Conservation (phyloP, 1,140 invertebrate genomes). For the Marisa cornuarietis region DNA sequence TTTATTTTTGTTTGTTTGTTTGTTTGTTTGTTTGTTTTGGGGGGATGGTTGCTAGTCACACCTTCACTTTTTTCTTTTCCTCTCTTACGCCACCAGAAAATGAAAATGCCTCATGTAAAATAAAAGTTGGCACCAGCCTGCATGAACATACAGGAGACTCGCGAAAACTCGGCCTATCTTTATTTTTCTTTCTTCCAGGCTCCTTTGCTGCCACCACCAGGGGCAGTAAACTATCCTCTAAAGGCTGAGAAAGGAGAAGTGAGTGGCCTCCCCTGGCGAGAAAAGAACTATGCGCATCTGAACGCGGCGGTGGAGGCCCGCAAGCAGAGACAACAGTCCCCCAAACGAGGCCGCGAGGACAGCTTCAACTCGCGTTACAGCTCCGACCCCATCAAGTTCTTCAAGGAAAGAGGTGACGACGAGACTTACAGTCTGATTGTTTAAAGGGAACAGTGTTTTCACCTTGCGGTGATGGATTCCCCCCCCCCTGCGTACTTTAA, state of each 20-base stretch:
- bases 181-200: constrained; percentile 24
- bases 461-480: no score
- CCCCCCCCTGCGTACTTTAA: no score
- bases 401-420: constrained; percentile 45
- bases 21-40: not conserved
- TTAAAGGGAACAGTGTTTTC: no score
- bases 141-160: no score
- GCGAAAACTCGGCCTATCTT: no score
- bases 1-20: no score
- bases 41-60: not conserved
- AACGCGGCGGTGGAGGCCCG: constrained; percentile 59
- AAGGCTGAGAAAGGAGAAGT: constrained; percentile 29
- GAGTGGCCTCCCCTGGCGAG: constrained; percentile 41
- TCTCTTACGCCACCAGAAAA: no score
- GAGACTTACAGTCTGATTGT: no score
- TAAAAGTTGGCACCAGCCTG: no score
- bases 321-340: constrained; percentile 47
- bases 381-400: constrained; percentile 76
- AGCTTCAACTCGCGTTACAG: constrained; percentile 75
- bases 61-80: no score
- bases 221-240: constrained; percentile 35
- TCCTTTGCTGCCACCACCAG: constrained; percentile 26
- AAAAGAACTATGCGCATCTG: constrained; percentile 65
- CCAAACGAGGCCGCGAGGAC: constrained; percentile 74
- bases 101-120: no score